These are phyloP conservation scores for Orussus abietinus DNA, from an alignment of 1,140 invertebrate genomes.

Conservation along the genomic window DNA sequence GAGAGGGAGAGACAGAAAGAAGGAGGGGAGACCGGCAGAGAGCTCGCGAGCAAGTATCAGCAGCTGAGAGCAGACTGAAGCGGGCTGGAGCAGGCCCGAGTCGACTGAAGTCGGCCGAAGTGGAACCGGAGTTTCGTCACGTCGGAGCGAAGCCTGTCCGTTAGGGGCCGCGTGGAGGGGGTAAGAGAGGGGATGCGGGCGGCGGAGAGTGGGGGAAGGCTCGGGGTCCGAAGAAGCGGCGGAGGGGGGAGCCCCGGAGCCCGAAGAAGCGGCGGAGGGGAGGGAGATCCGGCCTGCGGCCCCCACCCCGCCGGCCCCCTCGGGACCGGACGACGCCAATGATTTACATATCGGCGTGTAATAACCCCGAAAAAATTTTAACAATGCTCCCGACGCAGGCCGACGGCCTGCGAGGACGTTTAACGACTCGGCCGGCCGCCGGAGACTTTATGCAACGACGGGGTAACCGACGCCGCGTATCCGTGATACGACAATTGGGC, in stretches of 20 bases:
- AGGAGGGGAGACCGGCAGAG: not conserved
- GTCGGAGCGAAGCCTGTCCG: conserved; percentile 17
- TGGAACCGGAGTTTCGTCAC: conserved; percentile 1
- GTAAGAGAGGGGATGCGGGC: conserved; percentile 16
- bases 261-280: conserved; percentile 11
- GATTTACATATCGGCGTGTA: conserved; percentile 36
- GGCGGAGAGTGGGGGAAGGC: conserved; percentile 15
- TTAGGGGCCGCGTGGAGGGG: conserved; percentile 21
- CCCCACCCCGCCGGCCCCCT: no score
- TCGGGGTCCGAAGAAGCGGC: conserved; percentile 17
- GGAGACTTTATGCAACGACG: conserved; percentile 4
- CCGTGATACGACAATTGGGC: conserved; percentile 1
- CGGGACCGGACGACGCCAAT: conserved; percentile 27
- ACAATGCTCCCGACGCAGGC: conserved; percentile 29
- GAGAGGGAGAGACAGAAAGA: not conserved
- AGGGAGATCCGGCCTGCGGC: no score
- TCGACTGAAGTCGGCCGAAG: not conserved
- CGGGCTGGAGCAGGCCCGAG: not conserved
- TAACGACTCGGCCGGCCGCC: not conserved
- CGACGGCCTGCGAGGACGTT: no score
- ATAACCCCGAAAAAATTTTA: conserved; percentile 35
- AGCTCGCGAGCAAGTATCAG: not conserved
- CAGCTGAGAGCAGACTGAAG: conserved; percentile 10
- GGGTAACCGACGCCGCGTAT: conserved; percentile 4
- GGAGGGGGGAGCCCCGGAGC: conserved; percentile 7